These are phyloP conservation scores for Aplocera efformata DNA, from an alignment of 2,888 invertebrate species.

Conservation along the genomic window DNA sequence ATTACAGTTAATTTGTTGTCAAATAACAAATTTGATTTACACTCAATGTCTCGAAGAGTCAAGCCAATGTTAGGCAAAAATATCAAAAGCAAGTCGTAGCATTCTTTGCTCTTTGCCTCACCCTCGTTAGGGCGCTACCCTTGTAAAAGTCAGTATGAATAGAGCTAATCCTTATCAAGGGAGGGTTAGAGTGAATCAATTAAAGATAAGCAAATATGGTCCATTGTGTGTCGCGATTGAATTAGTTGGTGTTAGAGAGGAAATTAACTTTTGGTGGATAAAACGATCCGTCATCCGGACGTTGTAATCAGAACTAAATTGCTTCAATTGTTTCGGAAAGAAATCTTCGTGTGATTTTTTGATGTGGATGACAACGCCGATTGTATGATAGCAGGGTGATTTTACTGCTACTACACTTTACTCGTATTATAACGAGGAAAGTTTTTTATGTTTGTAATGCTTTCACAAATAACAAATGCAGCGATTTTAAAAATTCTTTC, in stretches of 20 bases:
- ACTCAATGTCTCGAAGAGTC: constrained; percentile 24
- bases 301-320: constrained; percentile 49
- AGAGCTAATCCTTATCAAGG: constrained; percentile 75
- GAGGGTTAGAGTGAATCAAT: constrained; percentile 78
- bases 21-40: constrained; percentile 9
- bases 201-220: constrained; percentile 80
- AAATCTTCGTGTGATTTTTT: constrained; percentile 20
- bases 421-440: too few relatives aligned
- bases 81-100: not conserved
- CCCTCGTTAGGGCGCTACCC: constrained; percentile 74
- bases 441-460: too few relatives aligned
- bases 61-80: constrained; percentile 27
- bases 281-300: constrained; percentile 67
- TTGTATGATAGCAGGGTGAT: too few relatives aligned
- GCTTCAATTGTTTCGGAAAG: constrained; percentile 41
- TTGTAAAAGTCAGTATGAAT: constrained; percentile 80
- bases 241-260: constrained; percentile 73
- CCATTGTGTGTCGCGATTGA: constrained; percentile 64
- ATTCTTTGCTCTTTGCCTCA: constrained; percentile 39
- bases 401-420: too few relatives aligned
- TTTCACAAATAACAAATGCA: too few relatives aligned
- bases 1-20: too few relatives aligned
- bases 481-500: too few relatives aligned
- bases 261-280: constrained; percentile 73
- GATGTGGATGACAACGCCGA: too few relatives aligned